Base-by-base conservation (phyloP, 2,797 vertebrate species). In the Sebastes goodei region DNA sequence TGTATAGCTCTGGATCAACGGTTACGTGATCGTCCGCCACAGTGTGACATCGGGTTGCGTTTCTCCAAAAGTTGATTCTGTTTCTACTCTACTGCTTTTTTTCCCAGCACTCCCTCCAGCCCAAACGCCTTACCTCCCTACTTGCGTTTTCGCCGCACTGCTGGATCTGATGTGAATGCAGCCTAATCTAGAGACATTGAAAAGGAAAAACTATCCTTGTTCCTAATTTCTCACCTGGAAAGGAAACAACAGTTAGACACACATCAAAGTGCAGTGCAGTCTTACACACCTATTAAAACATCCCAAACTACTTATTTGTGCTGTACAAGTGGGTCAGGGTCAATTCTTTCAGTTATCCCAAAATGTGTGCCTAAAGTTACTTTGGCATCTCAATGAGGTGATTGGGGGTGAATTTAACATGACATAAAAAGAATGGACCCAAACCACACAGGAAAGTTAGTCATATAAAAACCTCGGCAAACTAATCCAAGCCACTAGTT, bases 401-500 rank as follows among this genome's bases (percentile, higher is more conserved):
- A 66, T 1, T 46, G 14, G n/a, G 30, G 63, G 21, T 78, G 23
- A 64, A 52, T 74, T 83, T 53, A 72, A 72, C 6, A 7, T 55
- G 67, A 68, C 23, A 53, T 27, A n/a, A 12, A 75, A 76, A 74
- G 80, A 85, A 85, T 74, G 12, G 66, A 90, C 65, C 71, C 69
- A 63, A 79, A 89, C 79, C 75, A 81, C 59, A 55, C 27, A 35
- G 11, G 27, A 55, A 32, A 23, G 42, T 57, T 35, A 46, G 32
- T 67, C 11, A 10, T n/a, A 42, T 70, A 25, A 79, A 73, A 74
- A n/a, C 21, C 21, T 23, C 27, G 63, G 71, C 42, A 80, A 74
- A 81, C 66, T 53, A 35, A 60, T 83, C 56, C 59, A 77, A 80
- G 65, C 20, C 56, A 72, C 25, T 62, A 78, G 38, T 70, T 17